Evolutionary conservation across 1,140 invertebrate species (phyloP).

Genomic region (Saccostrea echinata): DNA sequence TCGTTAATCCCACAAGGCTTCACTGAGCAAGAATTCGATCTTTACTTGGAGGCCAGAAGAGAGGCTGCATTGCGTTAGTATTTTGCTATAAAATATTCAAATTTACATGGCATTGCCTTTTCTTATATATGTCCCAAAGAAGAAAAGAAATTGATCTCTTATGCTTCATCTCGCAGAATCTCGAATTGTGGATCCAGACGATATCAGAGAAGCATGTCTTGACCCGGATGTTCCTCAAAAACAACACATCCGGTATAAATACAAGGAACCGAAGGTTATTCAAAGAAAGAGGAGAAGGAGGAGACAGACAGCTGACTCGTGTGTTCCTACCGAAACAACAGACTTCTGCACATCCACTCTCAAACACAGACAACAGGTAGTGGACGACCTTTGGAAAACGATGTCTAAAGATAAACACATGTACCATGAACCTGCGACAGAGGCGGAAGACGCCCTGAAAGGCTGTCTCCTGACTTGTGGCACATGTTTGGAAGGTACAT

Average conservation of each 20-base stretch:
- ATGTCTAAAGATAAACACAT: constrained; percentile 57
- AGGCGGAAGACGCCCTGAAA: constrained; percentile 58
- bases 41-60: constrained; percentile 49
- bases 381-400: constrained; percentile 57
- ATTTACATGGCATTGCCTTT: background rate
- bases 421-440: constrained; percentile 56
- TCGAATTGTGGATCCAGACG: constrained; percentile 65
- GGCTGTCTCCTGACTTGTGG: constrained; percentile 64
- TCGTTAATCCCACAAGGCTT: constrained; percentile 45
- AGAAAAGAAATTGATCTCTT: background rate
- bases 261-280: constrained; percentile 51
- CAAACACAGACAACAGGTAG: constrained; percentile 46
- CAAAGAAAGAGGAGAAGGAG: constrained; percentile 44
- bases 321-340: constrained; percentile 57
- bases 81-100: background rate
- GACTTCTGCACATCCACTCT: constrained; percentile 54
- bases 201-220: constrained; percentile 53
- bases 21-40: constrained; percentile 22
- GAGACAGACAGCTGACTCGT: constrained; percentile 44
- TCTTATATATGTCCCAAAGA: background rate
- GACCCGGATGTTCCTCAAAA: constrained; percentile 52
- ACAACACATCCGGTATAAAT: constrained; percentile 56
- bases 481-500: constrained; percentile 65
- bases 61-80: constrained; percentile 57
- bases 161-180: constrained; percentile 48